A percentile compares a stretch with the other conserved stretches of the same genome.
phyloP scores from a whole-genome alignment of 2,888 invertebrate genomes.

The Nemotelus pantherinus region DNA sequence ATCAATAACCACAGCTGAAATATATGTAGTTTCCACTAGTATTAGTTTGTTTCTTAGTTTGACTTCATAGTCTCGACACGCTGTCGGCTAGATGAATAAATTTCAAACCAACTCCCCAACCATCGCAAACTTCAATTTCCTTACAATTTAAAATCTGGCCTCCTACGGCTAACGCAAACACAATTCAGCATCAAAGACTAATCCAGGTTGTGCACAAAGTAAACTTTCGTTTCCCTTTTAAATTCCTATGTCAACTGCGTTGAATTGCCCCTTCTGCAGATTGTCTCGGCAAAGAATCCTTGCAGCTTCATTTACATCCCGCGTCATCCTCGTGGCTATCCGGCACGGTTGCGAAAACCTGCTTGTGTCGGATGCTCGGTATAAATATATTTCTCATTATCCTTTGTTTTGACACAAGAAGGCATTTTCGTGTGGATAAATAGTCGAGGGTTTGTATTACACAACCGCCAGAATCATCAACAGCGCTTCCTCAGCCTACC shows the following conservation, averaged over 20 bases:
- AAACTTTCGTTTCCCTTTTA: neutral
- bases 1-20: too few relatives aligned
- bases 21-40: too few relatives aligned
- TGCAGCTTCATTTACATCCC: constrained; percentile 25
- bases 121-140: too few relatives aligned
- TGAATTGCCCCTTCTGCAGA: constrained; percentile 10
- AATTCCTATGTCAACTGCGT: constrained; percentile 28
- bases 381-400: constrained; percentile 42
- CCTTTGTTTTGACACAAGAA: constrained; percentile 44
- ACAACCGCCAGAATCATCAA: constrained; percentile 30
- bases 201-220: too few relatives aligned
- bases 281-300: constrained; percentile 11
- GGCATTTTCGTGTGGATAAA: constrained; percentile 43
- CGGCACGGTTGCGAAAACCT: constrained; percentile 29
- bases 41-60: too few relatives aligned
- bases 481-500: neutral
- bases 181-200: too few relatives aligned
- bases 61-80: too few relatives aligned
- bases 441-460: constrained; percentile 43
- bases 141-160: too few relatives aligned
- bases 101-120: too few relatives aligned
- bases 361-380: constrained; percentile 25
- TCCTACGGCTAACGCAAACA: too few relatives aligned
- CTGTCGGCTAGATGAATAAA: too few relatives aligned
- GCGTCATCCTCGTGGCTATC: neutral